Percentiles rank a stretch among this genome's conserved stretches.
Conservation (phyloP, 2,888 invertebrate species). For the Mimumesa dahlbomi region DNA sequence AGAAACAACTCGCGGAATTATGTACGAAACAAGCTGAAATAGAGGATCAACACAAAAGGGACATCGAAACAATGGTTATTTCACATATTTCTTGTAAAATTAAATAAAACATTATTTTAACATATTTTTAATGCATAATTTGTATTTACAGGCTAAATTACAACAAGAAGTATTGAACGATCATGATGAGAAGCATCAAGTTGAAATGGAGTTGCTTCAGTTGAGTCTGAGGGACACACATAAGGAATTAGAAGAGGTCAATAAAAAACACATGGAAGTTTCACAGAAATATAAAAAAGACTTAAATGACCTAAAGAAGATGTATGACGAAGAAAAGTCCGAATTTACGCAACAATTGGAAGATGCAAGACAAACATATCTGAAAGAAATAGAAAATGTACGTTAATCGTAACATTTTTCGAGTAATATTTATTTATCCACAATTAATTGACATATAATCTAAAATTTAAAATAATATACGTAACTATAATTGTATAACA, state of each 20-base stretch:
- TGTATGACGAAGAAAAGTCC: conserved; percentile 58
- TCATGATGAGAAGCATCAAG: conserved; percentile 63
- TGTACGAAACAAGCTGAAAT: conserved; percentile 57
- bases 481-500: no score
- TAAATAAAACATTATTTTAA: no score
- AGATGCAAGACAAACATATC: conserved; percentile 61
- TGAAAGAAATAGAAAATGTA: conserved; percentile 69
- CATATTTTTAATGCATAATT: conserved; percentile 1
- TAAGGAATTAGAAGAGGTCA: conserved; percentile 56
- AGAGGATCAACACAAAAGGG: conserved; percentile 67
- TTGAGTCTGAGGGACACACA: conserved; percentile 58
- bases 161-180: conserved; percentile 68
- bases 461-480: no score
- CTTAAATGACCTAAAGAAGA: conserved; percentile 54
- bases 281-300: conserved; percentile 58
- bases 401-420: background rate
- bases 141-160: conserved; percentile 63
- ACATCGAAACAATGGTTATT: conserved; percentile 73
- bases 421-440: no score
- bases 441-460: no score
- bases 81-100: no score
- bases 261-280: conserved; percentile 52
- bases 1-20: conserved; percentile 59
- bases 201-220: conserved; percentile 62
- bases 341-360: conserved; percentile 63